Percentiles rank a stretch among this genome's conserved stretches.
Evolutionary conservation across 2,888 invertebrate species (phyloP).

Genomic region (Marronus borbonicus): DNA sequence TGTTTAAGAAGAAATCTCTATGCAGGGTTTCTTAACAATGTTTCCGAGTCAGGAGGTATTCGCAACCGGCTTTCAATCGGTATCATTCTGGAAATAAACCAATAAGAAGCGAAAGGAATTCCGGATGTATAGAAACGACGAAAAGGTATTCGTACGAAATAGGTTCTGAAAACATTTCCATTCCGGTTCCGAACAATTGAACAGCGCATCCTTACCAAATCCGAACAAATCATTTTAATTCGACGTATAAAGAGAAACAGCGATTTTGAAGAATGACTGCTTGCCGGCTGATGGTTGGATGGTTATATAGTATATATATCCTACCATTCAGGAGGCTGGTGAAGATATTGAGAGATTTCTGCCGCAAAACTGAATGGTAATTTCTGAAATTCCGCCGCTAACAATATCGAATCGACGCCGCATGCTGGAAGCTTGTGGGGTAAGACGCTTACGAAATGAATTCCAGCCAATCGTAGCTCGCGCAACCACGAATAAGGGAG

Average conservation of each 20-base stretch:
- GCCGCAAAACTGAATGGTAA: constrained; percentile 53
- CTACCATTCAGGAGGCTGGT: constrained; percentile 28
- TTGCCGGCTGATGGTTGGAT: constrained; percentile 45
- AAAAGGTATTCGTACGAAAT: constrained; percentile 27
- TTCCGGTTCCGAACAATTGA: constrained; percentile 40
- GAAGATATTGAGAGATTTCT: constrained; percentile 49
- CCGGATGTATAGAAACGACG: constrained; percentile 9
- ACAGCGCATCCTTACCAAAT: constrained; percentile 51
- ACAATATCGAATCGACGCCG: constrained; percentile 58
- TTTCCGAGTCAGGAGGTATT: neutral
- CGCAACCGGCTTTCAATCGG: neutral
- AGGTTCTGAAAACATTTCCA: constrained; percentile 23
- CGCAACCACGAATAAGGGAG: constrained; percentile 55
- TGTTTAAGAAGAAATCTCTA: neutral
- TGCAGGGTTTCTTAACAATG: neutral
- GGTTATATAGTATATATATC: constrained; percentile 37
- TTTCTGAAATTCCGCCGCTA: constrained; percentile 60
- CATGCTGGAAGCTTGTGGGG: neutral
- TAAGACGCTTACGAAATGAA: constrained; percentile 33
- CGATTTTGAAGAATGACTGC: constrained; percentile 51
- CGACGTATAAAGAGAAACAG: constrained; percentile 52
- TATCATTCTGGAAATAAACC: constrained; percentile 16
- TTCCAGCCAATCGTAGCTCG: constrained; percentile 28
- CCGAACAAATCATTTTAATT: constrained; percentile 60
- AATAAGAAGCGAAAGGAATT: constrained; percentile 25